phyloP scores from a whole-genome alignment of 1,140 invertebrate genomes.

The Olivierus martensii region DNA sequence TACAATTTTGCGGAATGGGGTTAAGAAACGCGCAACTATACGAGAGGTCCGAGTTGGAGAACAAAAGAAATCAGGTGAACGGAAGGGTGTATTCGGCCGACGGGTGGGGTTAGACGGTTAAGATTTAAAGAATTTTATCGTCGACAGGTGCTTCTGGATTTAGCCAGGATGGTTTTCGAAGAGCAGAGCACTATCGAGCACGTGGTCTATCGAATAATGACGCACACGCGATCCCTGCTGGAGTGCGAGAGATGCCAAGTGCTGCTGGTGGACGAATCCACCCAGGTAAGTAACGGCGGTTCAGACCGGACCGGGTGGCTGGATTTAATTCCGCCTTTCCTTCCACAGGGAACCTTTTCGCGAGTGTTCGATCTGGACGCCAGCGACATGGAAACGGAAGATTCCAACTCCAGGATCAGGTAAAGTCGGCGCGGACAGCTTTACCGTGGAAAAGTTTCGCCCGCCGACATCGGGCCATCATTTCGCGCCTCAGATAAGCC shows the following conservation, averaged over 20 bases:
- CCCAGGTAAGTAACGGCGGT: slow-evolving; percentile 25
- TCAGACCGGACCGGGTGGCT: no score
- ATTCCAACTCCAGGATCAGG: slow-evolving; percentile 58
- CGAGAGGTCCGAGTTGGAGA: slow-evolving; percentile 83
- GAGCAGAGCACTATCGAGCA: slow-evolving; percentile 93
- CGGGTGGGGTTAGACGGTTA: no score
- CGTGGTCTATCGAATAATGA: slow-evolving; percentile 84
- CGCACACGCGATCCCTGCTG: slow-evolving; percentile 84
- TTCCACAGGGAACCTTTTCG: slow-evolving; percentile 50
- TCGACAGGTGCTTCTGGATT: slow-evolving; percentile 64
- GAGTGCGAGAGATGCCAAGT: slow-evolving; percentile 86
- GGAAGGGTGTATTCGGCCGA: no score
- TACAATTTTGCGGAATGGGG: slow-evolving; percentile 93
- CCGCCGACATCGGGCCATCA: no score
- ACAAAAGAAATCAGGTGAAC: slow-evolving; percentile 75
- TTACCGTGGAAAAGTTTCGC: not conserved
- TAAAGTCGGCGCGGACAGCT: slow-evolving; percentile 23
- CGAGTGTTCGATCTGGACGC: slow-evolving; percentile 83
- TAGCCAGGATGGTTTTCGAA: slow-evolving; percentile 91
- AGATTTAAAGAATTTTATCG: no score
- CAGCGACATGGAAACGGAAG: slow-evolving; percentile 55
- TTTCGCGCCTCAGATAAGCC: no score
- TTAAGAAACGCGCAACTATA: slow-evolving; percentile 86
- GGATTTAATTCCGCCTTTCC: no score
- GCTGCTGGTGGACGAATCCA: slow-evolving; percentile 70